Conservation (phyloP, 2,888 invertebrate species). For the Ectobius pallidus region DNA sequence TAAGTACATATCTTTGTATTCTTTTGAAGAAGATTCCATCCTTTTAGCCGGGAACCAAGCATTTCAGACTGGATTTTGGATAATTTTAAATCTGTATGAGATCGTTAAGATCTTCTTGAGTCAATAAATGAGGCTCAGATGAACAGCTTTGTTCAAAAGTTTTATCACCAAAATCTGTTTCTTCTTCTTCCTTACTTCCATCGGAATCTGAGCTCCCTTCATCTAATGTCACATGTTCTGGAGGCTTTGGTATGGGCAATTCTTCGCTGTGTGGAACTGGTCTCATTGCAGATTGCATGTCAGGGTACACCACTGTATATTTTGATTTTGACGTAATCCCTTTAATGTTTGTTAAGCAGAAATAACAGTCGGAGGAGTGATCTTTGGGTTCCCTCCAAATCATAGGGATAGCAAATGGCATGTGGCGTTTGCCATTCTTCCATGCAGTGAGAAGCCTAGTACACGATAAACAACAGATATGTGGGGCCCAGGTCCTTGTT, state of each 20-base stretch:
- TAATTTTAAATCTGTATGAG: slow-evolving; percentile 15
- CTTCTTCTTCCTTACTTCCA: not conserved
- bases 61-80: slow-evolving; percentile 6
- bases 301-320: slow-evolving; percentile 27
- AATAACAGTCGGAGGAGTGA: too few relatives aligned
- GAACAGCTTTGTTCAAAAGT: slow-evolving; percentile 23
- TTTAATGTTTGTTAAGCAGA: slow-evolving; percentile 23
- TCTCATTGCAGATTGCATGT: slow-evolving; percentile 23
- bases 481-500: slow-evolving; percentile 6
- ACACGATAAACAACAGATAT: slow-evolving; percentile 7
- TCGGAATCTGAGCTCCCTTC: too few relatives aligned
- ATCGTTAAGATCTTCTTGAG: slow-evolving; percentile 4
- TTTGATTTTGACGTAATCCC: slow-evolving; percentile 20
- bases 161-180: not conserved
- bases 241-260: slow-evolving; percentile 16
- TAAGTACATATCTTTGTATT: not conserved
- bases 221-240: not conserved
- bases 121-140: slow-evolving; percentile 10
- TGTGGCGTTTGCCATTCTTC: not conserved
- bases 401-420: slow-evolving; percentile 19
- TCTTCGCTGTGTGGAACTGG: slow-evolving; percentile 16
- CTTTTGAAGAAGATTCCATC: slow-evolving; percentile 15
- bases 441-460: slow-evolving; percentile 6
- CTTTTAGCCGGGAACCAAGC: slow-evolving; percentile 11
- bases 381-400: not conserved